Percentiles rank a stretch among this genome's conserved stretches.
Conservation (phyloP, 2,888 invertebrate genomes). For the Dicyrtomina minuta region DNA sequence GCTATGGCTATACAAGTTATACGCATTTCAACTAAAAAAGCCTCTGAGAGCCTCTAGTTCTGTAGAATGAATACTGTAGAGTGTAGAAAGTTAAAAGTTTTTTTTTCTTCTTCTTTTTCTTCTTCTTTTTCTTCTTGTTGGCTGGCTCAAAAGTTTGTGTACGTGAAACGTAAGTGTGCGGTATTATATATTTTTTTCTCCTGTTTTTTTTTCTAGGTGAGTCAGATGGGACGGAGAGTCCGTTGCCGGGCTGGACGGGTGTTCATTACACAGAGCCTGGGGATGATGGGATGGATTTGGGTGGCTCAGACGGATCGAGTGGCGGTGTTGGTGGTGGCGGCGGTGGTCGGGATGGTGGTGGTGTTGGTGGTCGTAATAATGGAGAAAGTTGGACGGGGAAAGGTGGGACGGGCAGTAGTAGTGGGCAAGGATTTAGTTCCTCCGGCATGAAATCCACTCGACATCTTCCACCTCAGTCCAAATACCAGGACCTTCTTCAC, state of each 20-base stretch:
- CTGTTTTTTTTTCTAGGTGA: constrained; percentile 38
- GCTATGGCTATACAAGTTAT: no score
- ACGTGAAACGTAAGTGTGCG: background rate
- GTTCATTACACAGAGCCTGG: constrained; percentile 75
- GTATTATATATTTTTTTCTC: background rate
- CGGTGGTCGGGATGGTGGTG: no score
- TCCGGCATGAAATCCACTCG: constrained; percentile 65
- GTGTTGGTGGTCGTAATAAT: no score
- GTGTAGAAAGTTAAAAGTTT: no score
- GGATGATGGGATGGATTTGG: constrained; percentile 59
- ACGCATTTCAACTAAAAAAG: no score
- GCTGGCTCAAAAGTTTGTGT: background rate
- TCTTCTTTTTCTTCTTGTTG: background rate
- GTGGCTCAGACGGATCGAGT: background rate
- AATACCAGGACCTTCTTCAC: constrained; percentile 38
- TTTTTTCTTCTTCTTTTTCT: background rate
- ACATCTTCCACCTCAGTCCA: constrained; percentile 36
- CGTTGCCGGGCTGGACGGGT: constrained; percentile 69
- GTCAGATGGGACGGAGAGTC: constrained; percentile 67
- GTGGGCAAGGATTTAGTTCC: no score
- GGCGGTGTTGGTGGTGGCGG: no score
- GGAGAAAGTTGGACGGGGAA: no score
- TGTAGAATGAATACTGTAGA: no score
- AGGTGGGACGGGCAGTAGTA: no score
- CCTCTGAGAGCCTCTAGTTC: no score